Base-by-base conservation (phyloP, 2,888 invertebrate genomes). In the Tuberolachnus salignus region DNA sequence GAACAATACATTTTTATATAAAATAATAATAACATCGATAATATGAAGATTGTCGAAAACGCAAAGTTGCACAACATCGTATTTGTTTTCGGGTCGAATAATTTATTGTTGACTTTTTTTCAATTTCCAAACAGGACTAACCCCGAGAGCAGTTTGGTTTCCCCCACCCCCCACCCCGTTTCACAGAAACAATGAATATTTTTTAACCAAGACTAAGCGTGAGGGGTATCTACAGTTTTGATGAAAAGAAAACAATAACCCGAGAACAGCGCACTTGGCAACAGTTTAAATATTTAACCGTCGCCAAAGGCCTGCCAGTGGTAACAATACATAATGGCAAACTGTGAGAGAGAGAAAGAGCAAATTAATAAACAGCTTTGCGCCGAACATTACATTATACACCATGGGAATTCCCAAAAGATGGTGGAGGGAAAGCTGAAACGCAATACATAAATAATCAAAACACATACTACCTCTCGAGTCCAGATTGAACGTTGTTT, bases 361-460 rank as follows among this genome's bases (percentile, higher is more conserved):
- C 78, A 69, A 78, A 78, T 78, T 78, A 78, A 78, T 78, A 78
- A 69, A 78, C 78, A 78, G 78, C 69, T 78, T 59, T 59, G 67
- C 59, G 21, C 78, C 67, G 61, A 78, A 69, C 67, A 78, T 69
- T 51, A 59, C 49, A 26, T 67, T 78, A 34, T 67, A 67, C n/a
- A 75, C 57, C 26, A 57, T 34, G 46, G 59, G 78, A 78, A 78
- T 78, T 78, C 78, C 78, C 78, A 78, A 69, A 67, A 69, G 67
- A 78, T 69, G 67, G 46, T 51, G 78, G 78, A 11, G 67, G 53
- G 51, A 78, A 78, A 64, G 53, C 66, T n/a, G 59, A 75, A 66
- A 55, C 19, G 59, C n/a, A 61, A 69, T 69, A 49, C 78, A 69
- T 78, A 78, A 78, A 69, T 78, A 78, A 78, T 78, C 67, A n/a